These are phyloP conservation scores for Leptura quadrifasciata DNA, from an alignment of 2,888 invertebrate genomes.

Conservation along the genomic window DNA sequence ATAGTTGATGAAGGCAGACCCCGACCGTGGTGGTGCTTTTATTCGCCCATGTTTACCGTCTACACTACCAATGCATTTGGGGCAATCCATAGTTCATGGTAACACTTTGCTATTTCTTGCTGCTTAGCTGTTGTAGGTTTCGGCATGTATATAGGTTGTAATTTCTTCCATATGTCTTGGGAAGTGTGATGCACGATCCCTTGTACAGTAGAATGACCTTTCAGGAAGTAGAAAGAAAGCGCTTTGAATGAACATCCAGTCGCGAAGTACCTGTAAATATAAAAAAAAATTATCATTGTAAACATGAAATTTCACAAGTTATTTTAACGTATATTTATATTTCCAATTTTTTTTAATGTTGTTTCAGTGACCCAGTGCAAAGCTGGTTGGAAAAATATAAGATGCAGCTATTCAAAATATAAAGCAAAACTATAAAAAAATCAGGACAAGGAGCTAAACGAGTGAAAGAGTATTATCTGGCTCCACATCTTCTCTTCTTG, in stretches of 20 bases:
- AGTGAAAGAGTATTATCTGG: conserved; percentile 25
- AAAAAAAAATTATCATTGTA: not conserved
- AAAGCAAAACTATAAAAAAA: conserved; percentile 21
- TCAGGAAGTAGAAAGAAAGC: conserved; percentile 12
- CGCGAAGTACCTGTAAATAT: conserved; percentile 14
- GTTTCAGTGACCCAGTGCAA: conserved; percentile 24
- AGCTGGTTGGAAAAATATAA: conserved; percentile 17
- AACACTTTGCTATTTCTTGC: conserved; percentile 17
- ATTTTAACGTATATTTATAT: not conserved
- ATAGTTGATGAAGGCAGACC: conserved; percentile 27
- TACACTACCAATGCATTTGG: conserved; percentile 3
- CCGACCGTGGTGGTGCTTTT: conserved; percentile 22
- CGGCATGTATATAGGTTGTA: conserved; percentile 25
- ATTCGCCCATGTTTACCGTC: not conserved
- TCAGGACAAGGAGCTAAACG: conserved; percentile 13
- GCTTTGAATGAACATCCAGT: conserved; percentile 2
- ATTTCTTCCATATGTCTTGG: conserved; percentile 24
- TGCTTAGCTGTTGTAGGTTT: conserved; percentile 14
- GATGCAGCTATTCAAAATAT: conserved; percentile 23
- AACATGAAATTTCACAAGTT: not conserved
- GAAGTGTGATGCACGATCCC: conserved; percentile 21
- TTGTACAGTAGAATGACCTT: conserved; percentile 18
- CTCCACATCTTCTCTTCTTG: conserved; percentile 22
- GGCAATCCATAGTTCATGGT: conserved; percentile 4
- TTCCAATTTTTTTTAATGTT: conserved; percentile 3